Conservation (phyloP, 2,888 invertebrate species). For the Cantharis nigra region DNA sequence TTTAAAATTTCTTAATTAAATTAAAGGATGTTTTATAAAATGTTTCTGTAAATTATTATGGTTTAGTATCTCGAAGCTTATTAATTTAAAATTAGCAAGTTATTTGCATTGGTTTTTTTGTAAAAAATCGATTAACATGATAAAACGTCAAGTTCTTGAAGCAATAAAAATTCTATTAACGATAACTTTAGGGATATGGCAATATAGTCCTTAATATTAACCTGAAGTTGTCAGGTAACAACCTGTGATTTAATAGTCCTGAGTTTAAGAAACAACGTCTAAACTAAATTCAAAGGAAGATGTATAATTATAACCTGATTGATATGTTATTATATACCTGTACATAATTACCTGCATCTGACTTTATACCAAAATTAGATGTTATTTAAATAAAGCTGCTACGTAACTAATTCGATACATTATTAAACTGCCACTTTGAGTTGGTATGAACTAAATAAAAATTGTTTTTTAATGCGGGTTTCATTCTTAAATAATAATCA, state of each 20-base stretch:
- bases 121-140: neutral
- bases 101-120: neutral
- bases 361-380: constrained; percentile 40
- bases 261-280: constrained; percentile 32
- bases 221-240: constrained; percentile 27
- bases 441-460: constrained; percentile 47
- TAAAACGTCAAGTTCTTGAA: constrained; percentile 6
- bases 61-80: neutral
- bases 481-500: constrained; percentile 53
- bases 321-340: constrained; percentile 55
- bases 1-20: neutral
- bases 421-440: constrained; percentile 33
- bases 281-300: constrained; percentile 40
- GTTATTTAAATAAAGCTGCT: constrained; percentile 19
- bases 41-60: neutral
- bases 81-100: neutral
- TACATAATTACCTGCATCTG: constrained; percentile 46
- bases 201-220: constrained; percentile 17
- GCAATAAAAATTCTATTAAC: constrained; percentile 33
- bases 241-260: constrained; percentile 35
- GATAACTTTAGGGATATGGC: neutral
- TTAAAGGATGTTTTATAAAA: neutral
- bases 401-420: constrained; percentile 21
- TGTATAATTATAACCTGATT: constrained; percentile 52
- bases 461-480: constrained; percentile 55